A percentile compares a stretch with the other conserved stretches of the same genome.
These are phyloP conservation scores for Chauna torquata DNA, from an alignment of 2,113 vertebrate genomes.

Conservation along the genomic window DNA sequence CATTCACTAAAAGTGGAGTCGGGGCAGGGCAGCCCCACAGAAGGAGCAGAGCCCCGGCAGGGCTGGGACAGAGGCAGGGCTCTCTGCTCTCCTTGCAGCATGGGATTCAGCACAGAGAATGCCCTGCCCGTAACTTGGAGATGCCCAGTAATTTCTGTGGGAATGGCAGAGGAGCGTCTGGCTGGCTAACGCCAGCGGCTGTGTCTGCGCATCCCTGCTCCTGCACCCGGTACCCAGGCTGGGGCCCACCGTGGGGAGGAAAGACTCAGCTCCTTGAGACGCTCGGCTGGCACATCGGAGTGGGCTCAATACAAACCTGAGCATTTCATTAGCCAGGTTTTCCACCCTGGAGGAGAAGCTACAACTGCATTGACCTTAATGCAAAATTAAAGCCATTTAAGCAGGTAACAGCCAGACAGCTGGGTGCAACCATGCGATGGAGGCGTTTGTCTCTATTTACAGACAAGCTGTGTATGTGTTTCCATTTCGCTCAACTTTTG, in stretches of 20 bases:
- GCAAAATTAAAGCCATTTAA: conserved; percentile 37
- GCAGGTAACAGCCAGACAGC: conserved; percentile 56
- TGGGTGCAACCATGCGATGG: conserved; percentile 44
- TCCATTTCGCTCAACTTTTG: conserved; percentile 49
- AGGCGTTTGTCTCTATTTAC: conserved; percentile 55
- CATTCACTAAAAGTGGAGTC: not conserved
- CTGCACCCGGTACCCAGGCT: not conserved
- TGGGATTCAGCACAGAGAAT: not conserved
- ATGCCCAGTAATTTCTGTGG: not conserved
- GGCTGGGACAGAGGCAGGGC: not conserved
- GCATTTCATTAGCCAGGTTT: conserved; percentile 22
- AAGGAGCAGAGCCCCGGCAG: not conserved
- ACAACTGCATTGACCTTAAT: conserved; percentile 12
- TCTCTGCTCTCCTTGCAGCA: rapidly evolving
- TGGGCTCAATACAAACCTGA: not conserved
- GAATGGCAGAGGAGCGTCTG: not conserved
- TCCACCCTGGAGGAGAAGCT: conserved; percentile 20
- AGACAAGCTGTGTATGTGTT: conserved; percentile 42
- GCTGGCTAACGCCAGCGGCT: rapidly evolving
- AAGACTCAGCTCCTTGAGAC: not conserved
- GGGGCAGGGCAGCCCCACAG: not conserved
- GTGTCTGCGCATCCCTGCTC: not conserved
- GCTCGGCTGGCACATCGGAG: rapidly evolving
- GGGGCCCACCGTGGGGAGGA: rapidly evolving
- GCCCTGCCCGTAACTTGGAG: not conserved